These are phyloP conservation scores for Oenanthe melanoleuca DNA, from an alignment of 2,113 vertebrate species.

Conservation along the genomic window DNA sequence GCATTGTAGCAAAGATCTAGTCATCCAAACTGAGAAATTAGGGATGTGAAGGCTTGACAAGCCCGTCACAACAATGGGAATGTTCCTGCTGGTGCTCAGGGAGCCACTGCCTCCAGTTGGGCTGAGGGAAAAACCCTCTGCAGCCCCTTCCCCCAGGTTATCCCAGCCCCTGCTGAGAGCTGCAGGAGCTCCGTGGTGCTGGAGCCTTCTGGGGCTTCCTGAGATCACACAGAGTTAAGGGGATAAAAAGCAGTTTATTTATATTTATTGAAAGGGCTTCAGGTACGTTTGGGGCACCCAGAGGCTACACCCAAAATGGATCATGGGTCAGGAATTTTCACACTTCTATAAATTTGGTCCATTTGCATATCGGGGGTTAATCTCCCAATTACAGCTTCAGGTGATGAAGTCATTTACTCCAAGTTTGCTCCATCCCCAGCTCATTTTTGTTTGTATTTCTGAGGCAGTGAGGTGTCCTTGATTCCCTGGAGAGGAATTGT, in stretches of 20 bases:
- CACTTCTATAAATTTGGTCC: rapidly evolving
- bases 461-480: background rate
- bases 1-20: background rate
- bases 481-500: background rate
- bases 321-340: rapidly evolving
- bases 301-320: background rate
- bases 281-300: background rate
- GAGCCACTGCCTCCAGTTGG: too few relatives aligned
- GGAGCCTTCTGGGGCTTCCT: background rate
- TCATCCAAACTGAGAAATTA: slow-evolving; percentile 21
- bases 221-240: rapidly evolving
- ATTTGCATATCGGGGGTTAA: background rate
- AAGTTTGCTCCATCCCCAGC: rapidly evolving
- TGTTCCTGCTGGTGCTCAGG: background rate
- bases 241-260: rapidly evolving
- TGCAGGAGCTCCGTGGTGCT: rapidly evolving
- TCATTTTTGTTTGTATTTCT: background rate
- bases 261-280: background rate
- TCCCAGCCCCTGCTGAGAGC: too few relatives aligned
- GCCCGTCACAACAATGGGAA: background rate
- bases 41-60: background rate
- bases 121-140: background rate
- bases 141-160: background rate
- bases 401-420: background rate
- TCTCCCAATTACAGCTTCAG: background rate